A percentile compares a stretch with the other conserved stretches of the same genome.
These are phyloP conservation scores for Heliornis fulica DNA, from an alignment of 2,113 vertebrate species.

Conservation along the genomic window DNA sequence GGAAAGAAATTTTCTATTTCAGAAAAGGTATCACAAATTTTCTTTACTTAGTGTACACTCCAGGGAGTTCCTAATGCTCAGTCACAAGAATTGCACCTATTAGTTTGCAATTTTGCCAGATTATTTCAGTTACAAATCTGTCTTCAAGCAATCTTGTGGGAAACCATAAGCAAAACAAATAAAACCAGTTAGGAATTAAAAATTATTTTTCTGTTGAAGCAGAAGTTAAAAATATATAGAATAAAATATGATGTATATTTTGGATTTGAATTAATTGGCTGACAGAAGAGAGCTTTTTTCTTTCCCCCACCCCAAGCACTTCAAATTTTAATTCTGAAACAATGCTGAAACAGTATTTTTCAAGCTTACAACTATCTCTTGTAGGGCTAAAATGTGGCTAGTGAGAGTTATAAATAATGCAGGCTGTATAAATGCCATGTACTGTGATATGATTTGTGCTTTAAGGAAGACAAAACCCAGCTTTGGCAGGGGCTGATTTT, in stretches of 20 bases:
- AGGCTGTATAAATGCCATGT: not conserved
- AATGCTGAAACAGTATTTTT: not conserved
- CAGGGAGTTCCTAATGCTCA: not conserved
- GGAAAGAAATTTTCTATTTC: not conserved
- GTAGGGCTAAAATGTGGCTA: not conserved
- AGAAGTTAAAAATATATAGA: not conserved
- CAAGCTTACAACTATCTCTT: not conserved
- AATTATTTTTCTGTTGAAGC: not conserved
- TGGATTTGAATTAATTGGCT: not conserved
- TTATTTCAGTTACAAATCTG: not conserved
- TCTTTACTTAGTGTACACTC: not conserved
- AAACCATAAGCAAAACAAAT: not conserved
- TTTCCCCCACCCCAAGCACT: not conserved
- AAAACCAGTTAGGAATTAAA: not conserved
- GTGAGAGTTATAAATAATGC: constrained; percentile 6
- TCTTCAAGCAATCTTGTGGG: not conserved
- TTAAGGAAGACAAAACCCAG: not conserved
- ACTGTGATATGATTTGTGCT: not conserved
- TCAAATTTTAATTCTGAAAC: constrained; percentile 16
- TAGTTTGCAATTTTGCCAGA: not conserved
- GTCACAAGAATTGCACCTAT: not conserved
- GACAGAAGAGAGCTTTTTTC: not conserved
- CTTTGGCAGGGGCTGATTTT: not conserved
- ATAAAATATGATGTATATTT: not conserved
- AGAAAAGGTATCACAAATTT: not conserved